phyloP scores from a whole-genome alignment of 2,888 invertebrate genomes.

The Hirtodrosophila histrioides region DNA sequence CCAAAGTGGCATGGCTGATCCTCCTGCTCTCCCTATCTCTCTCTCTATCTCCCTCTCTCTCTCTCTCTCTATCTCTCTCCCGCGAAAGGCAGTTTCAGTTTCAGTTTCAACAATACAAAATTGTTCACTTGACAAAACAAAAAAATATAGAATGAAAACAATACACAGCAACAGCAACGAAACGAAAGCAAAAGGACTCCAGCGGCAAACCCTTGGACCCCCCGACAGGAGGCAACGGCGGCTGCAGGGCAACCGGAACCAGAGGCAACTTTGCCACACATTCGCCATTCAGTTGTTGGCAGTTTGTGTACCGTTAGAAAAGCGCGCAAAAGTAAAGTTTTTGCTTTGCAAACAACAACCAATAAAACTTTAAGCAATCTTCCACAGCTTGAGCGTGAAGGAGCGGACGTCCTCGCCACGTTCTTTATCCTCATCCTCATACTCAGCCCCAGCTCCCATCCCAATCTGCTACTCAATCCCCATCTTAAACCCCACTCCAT shows the following conservation, averaged over 20 bases:
- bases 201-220: conserved; percentile 26
- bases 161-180: conserved; percentile 13
- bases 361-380: conserved; percentile 82
- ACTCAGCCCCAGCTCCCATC: not conserved
- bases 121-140: conserved; percentile 37
- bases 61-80: conserved; percentile 44
- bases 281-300: conserved; percentile 53
- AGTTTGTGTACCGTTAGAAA: conserved; percentile 64
- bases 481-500: no score
- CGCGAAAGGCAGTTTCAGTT: conserved; percentile 75
- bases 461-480: not conserved
- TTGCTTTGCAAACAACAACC: conserved; percentile 78
- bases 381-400: conserved; percentile 71
- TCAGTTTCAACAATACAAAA: conserved; percentile 68
- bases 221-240: conserved; percentile 2
- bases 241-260: conserved; percentile 31
- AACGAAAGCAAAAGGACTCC: conserved; percentile 55
- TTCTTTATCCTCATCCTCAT: conserved; percentile 5
- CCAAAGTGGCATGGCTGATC: no score
- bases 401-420: conserved; percentile 42
- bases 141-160: conserved; percentile 9
- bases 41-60: not conserved
- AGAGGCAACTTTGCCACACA: conserved; percentile 61
- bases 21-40: not conserved
- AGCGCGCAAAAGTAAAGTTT: conserved; percentile 75